Base-by-base conservation (phyloP, 1,140 invertebrate species). In the Neotoxoptera formosana region DNA sequence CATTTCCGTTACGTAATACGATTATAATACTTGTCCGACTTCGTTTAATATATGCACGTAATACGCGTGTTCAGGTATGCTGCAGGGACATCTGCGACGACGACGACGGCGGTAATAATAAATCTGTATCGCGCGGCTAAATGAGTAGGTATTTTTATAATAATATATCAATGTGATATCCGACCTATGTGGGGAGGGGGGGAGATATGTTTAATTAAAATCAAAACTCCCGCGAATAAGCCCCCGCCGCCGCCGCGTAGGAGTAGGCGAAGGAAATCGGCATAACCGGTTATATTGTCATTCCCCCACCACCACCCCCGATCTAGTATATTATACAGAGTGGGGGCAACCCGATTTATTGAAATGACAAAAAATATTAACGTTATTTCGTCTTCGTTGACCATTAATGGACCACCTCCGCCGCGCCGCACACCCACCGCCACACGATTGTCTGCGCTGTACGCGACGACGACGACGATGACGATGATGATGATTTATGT, bases 301-400 rank as follows among this genome's bases (percentile, higher is more conserved):
- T 41, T 41, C 4, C 41, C 41, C 41, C 41, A 1, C 41, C 41
- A 41, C 41, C 41, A 41, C 41, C 41, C 41, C 1, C 41, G 11
- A 25, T 30, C 25, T 6, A 25, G 8, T n/a, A n/a, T n/a, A 41
- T 1, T 9, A 25, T 30, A 84, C 30, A n/a, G 88, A 53, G 34
- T 34, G 51, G 17, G 88, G 34, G 21, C 48, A 9, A 92, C 47
- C 67, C 91, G 90, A 91, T 91, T 89, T 91, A 91, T 91, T 30
- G 91, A 92, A 92, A 92, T 92, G 91, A 92, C 91, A 92, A 76
- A 81, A 91, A 92, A 84, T 83, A 92, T 92, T 83, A 92, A 34
- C 76, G 91, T 81, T 41, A 41, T 41, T 45, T 83, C 91, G 47
- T 92, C 90, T 92, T 89, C 51, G 51, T 76, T 47, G 76, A 81